A percentile compares a stretch with the other conserved stretches of the same genome.
Evolutionary conservation across 2,113 vertebrate species (phyloP).

Genomic region (Raja brachyura): DNA sequence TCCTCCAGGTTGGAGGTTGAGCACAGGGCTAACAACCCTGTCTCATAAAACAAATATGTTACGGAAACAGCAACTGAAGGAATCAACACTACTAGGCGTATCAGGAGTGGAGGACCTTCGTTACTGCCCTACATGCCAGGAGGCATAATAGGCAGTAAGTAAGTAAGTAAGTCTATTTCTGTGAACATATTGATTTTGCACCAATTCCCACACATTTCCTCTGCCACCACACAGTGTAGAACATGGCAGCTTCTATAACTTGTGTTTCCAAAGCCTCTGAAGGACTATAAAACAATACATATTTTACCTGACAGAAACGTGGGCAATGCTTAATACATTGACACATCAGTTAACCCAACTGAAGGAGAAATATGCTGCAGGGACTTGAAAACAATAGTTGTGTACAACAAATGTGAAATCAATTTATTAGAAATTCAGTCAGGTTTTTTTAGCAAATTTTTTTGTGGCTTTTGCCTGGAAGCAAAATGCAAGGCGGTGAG

Average conservation of each 20-base stretch:
- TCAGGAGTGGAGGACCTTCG: too few species aligned
- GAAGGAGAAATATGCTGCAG: neutral
- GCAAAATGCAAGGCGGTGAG: neutral
- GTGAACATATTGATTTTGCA: neutral
- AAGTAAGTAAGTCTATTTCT: neutral
- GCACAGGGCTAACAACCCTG: too few species aligned
- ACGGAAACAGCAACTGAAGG: too few species aligned
- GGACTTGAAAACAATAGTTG: neutral
- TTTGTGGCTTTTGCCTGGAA: neutral
- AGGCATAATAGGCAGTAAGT: too few species aligned
- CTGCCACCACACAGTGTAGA: neutral
- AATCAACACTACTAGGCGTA: too few species aligned
- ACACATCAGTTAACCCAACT: neutral
- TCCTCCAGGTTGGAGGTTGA: too few species aligned
- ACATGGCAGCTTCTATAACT: neutral
- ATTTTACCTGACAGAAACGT: neutral
- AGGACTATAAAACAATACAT: neutral
- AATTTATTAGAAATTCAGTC: neutral
- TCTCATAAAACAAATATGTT: too few species aligned
- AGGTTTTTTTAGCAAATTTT: neutral
- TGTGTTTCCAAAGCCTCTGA: neutral
- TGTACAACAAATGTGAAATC: neutral
- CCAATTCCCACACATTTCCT: neutral
- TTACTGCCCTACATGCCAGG: too few species aligned
- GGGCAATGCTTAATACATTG: conserved; percentile 16